Evolutionary conservation across 2,888 invertebrate species (phyloP), one percentile per base, ranked within the genome.

Genomic region (Mesorhabditis sp.): DNA sequence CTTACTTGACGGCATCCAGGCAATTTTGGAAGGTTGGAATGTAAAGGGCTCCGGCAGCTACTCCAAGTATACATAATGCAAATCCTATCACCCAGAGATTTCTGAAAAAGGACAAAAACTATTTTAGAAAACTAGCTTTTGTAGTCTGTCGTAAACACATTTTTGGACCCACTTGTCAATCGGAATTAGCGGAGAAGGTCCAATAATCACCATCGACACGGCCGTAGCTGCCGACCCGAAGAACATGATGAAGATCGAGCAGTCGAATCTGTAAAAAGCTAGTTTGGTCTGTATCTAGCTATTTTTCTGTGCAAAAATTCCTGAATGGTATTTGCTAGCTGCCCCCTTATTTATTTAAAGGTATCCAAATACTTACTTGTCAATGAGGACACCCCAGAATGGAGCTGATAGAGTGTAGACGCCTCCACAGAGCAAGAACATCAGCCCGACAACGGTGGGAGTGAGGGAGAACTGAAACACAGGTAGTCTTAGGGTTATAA

Each of bases 21-120:
- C 93, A 92, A 83, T 92, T 92, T 5, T 92, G 91, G 86, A 94
- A 94, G 4, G 92, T 92, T 0, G 93, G 91, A 7, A 94, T 93
- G 50, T 93, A 89, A 76, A 92, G 91, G 28, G 93, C 92, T 13
- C 92, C 91, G 86, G 93, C 91, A 13, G 93, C 93, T 13, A 93
- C 85, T 0, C 93, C 94, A 77, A 93, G 92, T 1, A 92, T 87
- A 6, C 92, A 89, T 67, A 93, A 87, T 0, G 81, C 81, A 62
- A 89, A 45, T 28, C 92, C 90, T 0, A 91, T 90, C 69, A 92
- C 67, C 13, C 76, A 67, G 4, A 84, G 74, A 65, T 81, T 75
- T 67, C 82, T 82, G 69, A 70, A 81, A 72, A 28, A 28, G 28
- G 28, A 43, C n/a, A 65, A 61, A 15, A 62, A 41, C 65, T 15